Evolutionary conservation across 2,888 invertebrate species (phyloP), one percentile per base, ranked within the genome.

Genomic region (Archips xylosteana): DNA sequence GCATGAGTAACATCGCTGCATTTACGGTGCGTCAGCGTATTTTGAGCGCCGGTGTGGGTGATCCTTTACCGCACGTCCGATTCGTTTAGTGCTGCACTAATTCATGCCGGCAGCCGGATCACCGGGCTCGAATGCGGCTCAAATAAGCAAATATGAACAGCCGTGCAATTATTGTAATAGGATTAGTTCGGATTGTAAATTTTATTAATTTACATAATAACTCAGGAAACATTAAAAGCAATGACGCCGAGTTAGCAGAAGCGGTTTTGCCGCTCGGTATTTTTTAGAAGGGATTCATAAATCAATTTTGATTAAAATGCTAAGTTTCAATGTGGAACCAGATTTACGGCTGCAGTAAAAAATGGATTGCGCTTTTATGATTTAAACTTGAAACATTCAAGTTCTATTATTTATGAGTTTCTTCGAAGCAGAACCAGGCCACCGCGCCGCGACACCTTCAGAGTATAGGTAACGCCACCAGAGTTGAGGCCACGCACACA

Each of bases 111-210:
- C 51, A 10, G 59, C 67, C 70, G 54, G 70, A 57, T 63, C 49
- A 45, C 51, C 9, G 47, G 32, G 12, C 13, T 15, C 23, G 15
- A 15, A 5, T 2, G 8, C 47, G 39, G 51, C 42, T 42, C 34
- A 15, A 39, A 63, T 73, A 63, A 63, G 45, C 72, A 68, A 68
- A 68, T 57, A 47, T 32, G 59, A 63, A 63, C 63, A 32, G 54
- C 57, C 32, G 34, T 63, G 13, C 36, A 73, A 68, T 73, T 68
- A 73, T 59, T 68, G 57, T 73, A 67, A 73, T 59, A 49, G 72
- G 68, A 73, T 73, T 63, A 73, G 62, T 34, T 45, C 45, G 57
- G 68, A 57, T 54, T 57, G 45, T 57, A 45, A 65, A 65, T 65
- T 65, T 65, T 42, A 34, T 34, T 65, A 36, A 51, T 65, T 65